These are phyloP conservation scores for Acheta domesticus DNA, from an alignment of 2,888 invertebrate species.

Conservation along the genomic window DNA sequence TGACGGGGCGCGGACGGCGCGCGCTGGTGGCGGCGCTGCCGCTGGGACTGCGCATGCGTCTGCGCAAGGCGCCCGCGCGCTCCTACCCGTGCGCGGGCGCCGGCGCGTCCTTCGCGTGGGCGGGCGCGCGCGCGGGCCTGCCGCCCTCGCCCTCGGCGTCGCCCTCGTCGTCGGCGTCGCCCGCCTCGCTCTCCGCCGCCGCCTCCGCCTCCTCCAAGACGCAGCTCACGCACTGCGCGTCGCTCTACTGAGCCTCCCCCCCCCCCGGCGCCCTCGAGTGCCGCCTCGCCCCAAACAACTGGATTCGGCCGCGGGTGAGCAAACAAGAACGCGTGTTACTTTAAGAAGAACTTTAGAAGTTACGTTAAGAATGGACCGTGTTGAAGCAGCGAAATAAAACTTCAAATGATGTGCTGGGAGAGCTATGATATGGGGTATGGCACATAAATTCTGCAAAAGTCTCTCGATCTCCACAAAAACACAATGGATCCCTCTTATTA, in stretches of 20 bases:
- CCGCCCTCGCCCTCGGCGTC: neutral
- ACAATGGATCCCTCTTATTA: no score
- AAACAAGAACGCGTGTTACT: no score
- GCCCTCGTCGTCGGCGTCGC: neutral
- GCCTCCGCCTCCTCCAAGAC: neutral
- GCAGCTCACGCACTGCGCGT: neutral
- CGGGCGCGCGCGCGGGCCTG: neutral
- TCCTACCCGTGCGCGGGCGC: neutral
- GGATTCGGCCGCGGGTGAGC: no score
- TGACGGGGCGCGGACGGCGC: constrained; percentile 47
- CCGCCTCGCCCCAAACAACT: no score
- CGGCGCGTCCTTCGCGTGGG: neutral
- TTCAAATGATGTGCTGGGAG: no score
- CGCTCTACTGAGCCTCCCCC: neutral
- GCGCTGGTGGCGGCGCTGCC: constrained; percentile 37
- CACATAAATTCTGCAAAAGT: no score
- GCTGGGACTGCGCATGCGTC: constrained; percentile 31
- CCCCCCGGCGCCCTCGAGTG: no score
- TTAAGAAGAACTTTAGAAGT: no score
- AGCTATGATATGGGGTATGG: no score
- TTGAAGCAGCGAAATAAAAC: no score
- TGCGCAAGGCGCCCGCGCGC: constrained; percentile 32
- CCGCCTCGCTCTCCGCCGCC: neutral
- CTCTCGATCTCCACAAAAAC: no score
- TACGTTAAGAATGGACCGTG: no score